Conservation (phyloP, 1,140 invertebrate genomes). For the Lepidurus packardi region DNA sequence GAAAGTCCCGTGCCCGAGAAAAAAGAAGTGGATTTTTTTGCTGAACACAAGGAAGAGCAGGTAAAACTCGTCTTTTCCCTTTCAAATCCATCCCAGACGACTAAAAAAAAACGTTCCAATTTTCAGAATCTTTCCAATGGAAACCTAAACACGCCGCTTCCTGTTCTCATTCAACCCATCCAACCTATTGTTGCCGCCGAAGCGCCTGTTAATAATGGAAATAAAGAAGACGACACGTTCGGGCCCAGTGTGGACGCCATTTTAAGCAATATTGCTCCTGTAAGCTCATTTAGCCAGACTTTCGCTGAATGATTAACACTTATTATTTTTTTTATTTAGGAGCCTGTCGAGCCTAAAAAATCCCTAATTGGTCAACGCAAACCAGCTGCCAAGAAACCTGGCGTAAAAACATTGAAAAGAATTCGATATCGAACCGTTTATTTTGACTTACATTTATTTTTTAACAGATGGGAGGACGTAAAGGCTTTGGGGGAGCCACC, state of each 20-base stretch:
- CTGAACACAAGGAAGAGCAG: slow-evolving; percentile 46
- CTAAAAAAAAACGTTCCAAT: too few relatives aligned
- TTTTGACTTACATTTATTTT: slow-evolving; percentile 30
- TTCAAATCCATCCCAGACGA: not conserved
- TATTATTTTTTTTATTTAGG: not conserved
- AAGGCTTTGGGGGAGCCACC: slow-evolving; percentile 47
- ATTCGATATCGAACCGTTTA: slow-evolving; percentile 27
- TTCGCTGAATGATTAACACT: not conserved
- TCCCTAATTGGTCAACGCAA: slow-evolving; percentile 65
- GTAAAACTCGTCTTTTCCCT: not conserved
- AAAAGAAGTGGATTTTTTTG: slow-evolving; percentile 76
- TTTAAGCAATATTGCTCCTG: slow-evolving; percentile 36
- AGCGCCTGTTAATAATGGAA: slow-evolving; percentile 26
- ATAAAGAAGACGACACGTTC: slow-evolving; percentile 39
- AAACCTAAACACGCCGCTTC: not conserved
- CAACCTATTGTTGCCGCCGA: not conserved
- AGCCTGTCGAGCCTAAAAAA: slow-evolving; percentile 53
- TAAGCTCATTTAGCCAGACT: not conserved
- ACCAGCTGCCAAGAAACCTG: slow-evolving; percentile 48
- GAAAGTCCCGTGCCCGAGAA: slow-evolving; percentile 42
- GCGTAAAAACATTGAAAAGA: slow-evolving; percentile 48
- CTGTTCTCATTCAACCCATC: slow-evolving; percentile 19
- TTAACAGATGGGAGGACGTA: slow-evolving; percentile 71
- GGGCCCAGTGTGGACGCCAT: slow-evolving; percentile 52
- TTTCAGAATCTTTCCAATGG: not conserved